A percentile compares a stretch with the other conserved stretches of the same genome.
These are phyloP conservation scores for Oplegnathus fasciatus DNA, from an alignment of 2,113 vertebrate genomes.

Conservation along the genomic window DNA sequence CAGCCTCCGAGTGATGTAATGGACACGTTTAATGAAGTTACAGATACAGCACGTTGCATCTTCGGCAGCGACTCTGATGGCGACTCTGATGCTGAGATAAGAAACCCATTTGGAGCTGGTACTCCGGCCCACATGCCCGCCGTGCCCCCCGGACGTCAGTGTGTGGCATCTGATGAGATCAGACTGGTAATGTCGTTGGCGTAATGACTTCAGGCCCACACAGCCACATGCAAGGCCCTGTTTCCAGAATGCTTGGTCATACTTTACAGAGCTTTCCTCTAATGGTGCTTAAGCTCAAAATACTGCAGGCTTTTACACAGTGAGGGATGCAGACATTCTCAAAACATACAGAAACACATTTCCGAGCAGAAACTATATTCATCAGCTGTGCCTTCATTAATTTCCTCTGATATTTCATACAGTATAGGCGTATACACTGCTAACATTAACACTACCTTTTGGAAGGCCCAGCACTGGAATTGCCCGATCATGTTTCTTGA, in stretches of 20 bases:
- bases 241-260: conserved; percentile 56
- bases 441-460: background rate
- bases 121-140: conserved; percentile 37
- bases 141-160: conserved; percentile 53
- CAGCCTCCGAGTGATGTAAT: conserved; percentile 76
- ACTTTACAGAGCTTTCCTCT: conserved; percentile 41
- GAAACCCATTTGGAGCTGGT: conserved; percentile 71
- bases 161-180: conserved; percentile 71
- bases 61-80: conserved; percentile 61
- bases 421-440: background rate
- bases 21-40: conserved; percentile 77
- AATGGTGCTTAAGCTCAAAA: conserved; percentile 49
- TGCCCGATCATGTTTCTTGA: conserved; percentile 25
- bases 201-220: conserved; percentile 62
- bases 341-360: conserved; percentile 17
- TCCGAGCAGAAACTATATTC: conserved; percentile 8
- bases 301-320: conserved; percentile 14
- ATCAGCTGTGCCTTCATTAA: conserved; percentile 8
- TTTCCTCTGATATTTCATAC: background rate
- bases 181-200: conserved; percentile 73
- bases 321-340: conserved; percentile 4
- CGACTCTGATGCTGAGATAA: conserved; percentile 71
- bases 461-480: background rate
- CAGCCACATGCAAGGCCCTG: conserved; percentile 32
- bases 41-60: conserved; percentile 63